Evolutionary conservation across 2,888 invertebrate genomes (phyloP).

Genomic region (Andrena hattorfiana): DNA sequence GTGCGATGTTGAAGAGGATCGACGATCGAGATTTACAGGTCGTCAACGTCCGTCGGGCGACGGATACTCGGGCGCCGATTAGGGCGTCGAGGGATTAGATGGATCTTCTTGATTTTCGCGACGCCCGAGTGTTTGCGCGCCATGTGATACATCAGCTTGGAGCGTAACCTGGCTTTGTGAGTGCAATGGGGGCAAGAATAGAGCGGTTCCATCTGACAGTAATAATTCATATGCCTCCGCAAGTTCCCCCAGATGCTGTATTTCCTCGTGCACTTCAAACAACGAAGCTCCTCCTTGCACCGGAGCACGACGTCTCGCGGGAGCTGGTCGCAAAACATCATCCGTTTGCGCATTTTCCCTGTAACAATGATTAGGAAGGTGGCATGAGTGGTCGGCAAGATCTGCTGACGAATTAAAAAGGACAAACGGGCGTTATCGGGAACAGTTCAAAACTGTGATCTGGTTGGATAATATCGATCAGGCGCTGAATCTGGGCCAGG

Average conservation of each 20-base stretch:
- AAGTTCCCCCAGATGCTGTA: slow-evolving; percentile 79
- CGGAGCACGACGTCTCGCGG: slow-evolving; percentile 73
- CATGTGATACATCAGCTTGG: slow-evolving; percentile 76
- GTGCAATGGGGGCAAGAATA: slow-evolving; percentile 76
- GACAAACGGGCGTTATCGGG: not conserved
- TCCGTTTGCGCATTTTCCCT: slow-evolving; percentile 40
- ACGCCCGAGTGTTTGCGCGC: slow-evolving; percentile 70
- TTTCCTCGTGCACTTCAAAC: slow-evolving; percentile 74
- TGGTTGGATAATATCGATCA: not conserved
- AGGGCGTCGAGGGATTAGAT: too few species aligned
- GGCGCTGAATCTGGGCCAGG: not conserved
- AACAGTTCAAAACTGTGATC: not conserved
- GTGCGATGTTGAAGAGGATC: not conserved
- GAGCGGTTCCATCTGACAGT: slow-evolving; percentile 78
- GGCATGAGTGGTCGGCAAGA: slow-evolving; percentile 35
- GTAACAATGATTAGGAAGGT: slow-evolving; percentile 67
- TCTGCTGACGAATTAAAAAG: not conserved
- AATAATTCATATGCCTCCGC: slow-evolving; percentile 79
- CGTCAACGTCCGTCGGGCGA: too few species aligned
- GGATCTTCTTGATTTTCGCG: slow-evolving; percentile 4
- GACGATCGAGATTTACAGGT: slow-evolving; percentile 2
- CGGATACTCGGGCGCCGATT: too few species aligned
- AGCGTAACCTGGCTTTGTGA: slow-evolving; percentile 74
- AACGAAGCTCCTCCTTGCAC: slow-evolving; percentile 75
- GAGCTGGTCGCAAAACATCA: slow-evolving; percentile 76